These are phyloP conservation scores for Dryobates pubescens DNA, from an alignment of 2,797 vertebrate species.

Conservation along the genomic window DNA sequence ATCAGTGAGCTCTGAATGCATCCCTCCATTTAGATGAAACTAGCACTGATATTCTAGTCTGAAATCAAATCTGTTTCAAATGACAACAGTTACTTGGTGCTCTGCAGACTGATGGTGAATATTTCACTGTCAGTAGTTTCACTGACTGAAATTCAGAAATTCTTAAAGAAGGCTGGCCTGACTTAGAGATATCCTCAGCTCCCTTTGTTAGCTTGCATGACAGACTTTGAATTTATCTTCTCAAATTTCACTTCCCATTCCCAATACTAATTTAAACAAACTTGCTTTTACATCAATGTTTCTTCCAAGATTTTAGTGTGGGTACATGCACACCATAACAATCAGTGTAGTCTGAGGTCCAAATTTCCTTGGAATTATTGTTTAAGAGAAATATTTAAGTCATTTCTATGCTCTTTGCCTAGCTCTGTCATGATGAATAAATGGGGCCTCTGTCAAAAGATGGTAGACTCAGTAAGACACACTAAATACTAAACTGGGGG, in stretches of 20 bases:
- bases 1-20: background rate
- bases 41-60: background rate
- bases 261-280: background rate
- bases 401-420: background rate
- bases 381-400: background rate
- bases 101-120: background rate
- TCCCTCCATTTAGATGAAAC: background rate
- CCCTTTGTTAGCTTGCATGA: background rate
- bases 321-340: fast-evolving
- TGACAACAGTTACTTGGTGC: background rate
- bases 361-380: background rate
- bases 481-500: background rate
- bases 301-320: background rate
- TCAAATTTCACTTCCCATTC: background rate
- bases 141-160: background rate
- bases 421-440: background rate
- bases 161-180: background rate
- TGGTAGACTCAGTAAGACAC: background rate
- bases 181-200: background rate
- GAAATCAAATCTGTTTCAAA: background rate
- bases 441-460: background rate
- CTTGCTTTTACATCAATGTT: background rate
- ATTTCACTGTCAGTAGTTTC: background rate
- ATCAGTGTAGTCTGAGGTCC: background rate
- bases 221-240: background rate